Evolutionary conservation across 2,113 vertebrate species (phyloP).

Genomic region (Aythya baeri): DNA sequence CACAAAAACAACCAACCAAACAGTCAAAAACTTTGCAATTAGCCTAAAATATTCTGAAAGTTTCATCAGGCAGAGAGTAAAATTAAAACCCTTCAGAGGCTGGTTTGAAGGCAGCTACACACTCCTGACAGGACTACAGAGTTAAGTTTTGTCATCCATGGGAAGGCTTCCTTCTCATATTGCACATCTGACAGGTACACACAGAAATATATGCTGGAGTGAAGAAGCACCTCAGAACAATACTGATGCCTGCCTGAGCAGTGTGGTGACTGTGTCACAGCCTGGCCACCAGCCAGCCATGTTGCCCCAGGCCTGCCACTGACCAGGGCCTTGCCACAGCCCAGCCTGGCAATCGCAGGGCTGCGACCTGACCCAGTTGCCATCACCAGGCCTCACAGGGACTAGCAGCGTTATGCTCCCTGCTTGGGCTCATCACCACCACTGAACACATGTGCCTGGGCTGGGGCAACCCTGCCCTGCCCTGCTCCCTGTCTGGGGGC

Average conservation of each 20-base stretch:
- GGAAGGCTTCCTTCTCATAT: background rate
- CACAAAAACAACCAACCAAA: background rate
- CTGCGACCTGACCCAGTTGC: fast-evolving
- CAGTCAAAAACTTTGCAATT: background rate
- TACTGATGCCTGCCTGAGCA: background rate
- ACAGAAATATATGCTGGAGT: background rate
- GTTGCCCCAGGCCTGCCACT: background rate
- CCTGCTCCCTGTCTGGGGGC: fast-evolving
- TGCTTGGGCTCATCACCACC: too few species aligned
- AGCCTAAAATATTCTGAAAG: background rate
- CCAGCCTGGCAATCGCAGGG: fast-evolving
- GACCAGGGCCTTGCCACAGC: fast-evolving
- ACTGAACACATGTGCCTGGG: background rate
- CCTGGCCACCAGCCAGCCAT: background rate
- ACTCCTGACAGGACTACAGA: background rate
- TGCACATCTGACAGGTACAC: background rate
- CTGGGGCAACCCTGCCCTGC: background rate
- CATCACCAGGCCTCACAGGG: too few species aligned
- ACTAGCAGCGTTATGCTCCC: fast-evolving
- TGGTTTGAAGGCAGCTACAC: background rate
- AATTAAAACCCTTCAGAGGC: background rate
- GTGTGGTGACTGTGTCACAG: fast-evolving
- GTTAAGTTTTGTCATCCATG: background rate
- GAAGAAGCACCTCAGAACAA: background rate
- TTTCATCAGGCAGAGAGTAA: background rate